These are phyloP conservation scores for Coregonus clupeaformis DNA, from an alignment of 2,113 vertebrate species.

Conservation along the genomic window DNA sequence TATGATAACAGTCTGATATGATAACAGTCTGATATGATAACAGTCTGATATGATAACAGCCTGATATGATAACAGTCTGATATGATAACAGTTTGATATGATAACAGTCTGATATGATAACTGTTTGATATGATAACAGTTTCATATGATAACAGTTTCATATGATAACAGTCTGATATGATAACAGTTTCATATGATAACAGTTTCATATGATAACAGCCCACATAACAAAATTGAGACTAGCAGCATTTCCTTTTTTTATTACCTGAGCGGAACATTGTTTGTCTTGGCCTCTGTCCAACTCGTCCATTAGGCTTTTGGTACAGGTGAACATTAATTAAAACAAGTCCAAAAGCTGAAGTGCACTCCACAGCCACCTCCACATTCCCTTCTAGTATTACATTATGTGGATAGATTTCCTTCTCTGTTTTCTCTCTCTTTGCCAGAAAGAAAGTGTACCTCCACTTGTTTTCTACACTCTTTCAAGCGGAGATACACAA, in stretches of 20 bases:
- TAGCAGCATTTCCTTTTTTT: conserved; percentile 43
- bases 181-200: no score
- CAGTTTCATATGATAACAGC: conserved; percentile 12
- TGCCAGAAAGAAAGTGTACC: not conserved
- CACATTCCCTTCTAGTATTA: conserved; percentile 40
- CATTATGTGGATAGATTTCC: conserved; percentile 56
- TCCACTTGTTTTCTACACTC: not conserved
- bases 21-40: no score
- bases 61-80: no score
- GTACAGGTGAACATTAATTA: conserved; percentile 71
- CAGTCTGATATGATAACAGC: no score
- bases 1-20: no score
- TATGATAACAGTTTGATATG: no score
- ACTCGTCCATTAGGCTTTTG: conserved; percentile 75
- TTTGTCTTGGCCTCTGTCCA: conserved; percentile 75
- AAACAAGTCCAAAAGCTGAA: conserved; percentile 56
- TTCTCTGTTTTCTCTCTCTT: conserved; percentile 22
- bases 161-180: not conserved
- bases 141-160: no score
- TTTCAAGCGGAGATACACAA: not conserved
- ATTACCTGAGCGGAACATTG: conserved; percentile 59
- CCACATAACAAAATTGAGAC: conserved; percentile 37
- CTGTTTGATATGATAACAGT: no score
- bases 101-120: no score
- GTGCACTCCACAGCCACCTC: conserved; percentile 57